phyloP scores from a whole-genome alignment of 2,797 vertebrate species.

The Odontamblyopus lacepedii region DNA sequence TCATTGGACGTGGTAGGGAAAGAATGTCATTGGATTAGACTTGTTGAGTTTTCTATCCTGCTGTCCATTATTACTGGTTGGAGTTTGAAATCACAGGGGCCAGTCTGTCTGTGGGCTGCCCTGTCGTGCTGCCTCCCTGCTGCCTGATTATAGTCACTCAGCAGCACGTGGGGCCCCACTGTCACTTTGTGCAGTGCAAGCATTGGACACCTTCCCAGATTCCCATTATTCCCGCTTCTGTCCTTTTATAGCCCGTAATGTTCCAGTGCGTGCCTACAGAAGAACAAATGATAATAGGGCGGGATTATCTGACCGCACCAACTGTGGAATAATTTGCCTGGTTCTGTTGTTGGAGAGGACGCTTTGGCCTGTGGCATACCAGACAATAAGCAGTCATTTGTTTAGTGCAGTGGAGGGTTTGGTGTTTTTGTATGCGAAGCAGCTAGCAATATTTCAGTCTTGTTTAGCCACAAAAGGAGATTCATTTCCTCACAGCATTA shows the following conservation, averaged over 20 bases:
- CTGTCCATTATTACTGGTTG: conserved; percentile 13
- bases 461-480: background rate
- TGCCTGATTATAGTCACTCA: conserved; percentile 51
- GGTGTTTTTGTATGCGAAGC: conserved; percentile 15
- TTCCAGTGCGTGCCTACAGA: conserved; percentile 52
- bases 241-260: conserved; percentile 40
- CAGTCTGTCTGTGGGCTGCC: conserved; percentile 48
- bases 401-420: conserved; percentile 27
- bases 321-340: conserved; percentile 47
- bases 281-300: conserved; percentile 52
- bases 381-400: conserved; percentile 46
- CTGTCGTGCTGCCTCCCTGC: conserved; percentile 37
- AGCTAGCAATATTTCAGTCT: conserved; percentile 2
- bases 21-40: background rate
- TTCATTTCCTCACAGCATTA: conserved; percentile 2
- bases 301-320: conserved; percentile 48
- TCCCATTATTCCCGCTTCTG: conserved; percentile 43
- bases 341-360: conserved; percentile 30
- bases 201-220: conserved; percentile 70
- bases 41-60: conserved; percentile 15
- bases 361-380: conserved; percentile 25
- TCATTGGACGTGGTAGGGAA: background rate
- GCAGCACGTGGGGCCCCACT: conserved; percentile 47
- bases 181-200: conserved; percentile 57
- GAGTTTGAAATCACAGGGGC: background rate